Conservation (phyloP, 1,140 invertebrate species). For the Sycophaga agraensis region DNA sequence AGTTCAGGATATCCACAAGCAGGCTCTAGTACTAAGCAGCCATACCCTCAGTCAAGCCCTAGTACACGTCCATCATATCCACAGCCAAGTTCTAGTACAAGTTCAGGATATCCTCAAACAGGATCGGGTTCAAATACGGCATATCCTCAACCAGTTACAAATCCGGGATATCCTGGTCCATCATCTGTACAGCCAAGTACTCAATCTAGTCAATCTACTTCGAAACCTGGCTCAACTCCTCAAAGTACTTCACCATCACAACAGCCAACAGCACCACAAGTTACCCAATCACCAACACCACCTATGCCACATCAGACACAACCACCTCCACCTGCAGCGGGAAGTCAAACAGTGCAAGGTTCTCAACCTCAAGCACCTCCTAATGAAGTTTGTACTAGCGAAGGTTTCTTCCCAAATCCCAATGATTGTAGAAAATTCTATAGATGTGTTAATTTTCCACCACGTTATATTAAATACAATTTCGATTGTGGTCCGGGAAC, state of each 20-base stretch:
- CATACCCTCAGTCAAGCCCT: too few species aligned
- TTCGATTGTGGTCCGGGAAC: slow-evolving; percentile 53
- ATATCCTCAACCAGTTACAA: too few species aligned
- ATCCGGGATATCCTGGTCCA: too few species aligned
- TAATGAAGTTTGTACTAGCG: slow-evolving; percentile 33
- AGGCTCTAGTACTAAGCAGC: too few species aligned
- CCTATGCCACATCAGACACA: not conserved
- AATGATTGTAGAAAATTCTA: slow-evolving; percentile 66
- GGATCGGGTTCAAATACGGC: too few species aligned
- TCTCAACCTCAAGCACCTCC: not conserved
- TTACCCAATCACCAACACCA: not conserved
- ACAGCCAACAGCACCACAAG: not conserved
- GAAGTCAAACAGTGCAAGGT: not conserved
- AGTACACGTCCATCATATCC: too few species aligned
- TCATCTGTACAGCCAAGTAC: not conserved
- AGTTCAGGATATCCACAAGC: too few species aligned
- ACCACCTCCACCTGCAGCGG: not conserved
- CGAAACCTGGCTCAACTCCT: not conserved
- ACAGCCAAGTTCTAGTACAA: too few species aligned
- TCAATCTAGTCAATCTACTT: not conserved
- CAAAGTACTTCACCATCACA: not conserved
- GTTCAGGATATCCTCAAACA: too few species aligned
- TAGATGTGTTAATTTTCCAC: slow-evolving; percentile 56
- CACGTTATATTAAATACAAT: slow-evolving; percentile 49
- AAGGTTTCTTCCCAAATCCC: slow-evolving; percentile 62